Evolutionary conservation across 1,140 invertebrate species (phyloP).

Genomic region (Melanaphis sacchari): DNA sequence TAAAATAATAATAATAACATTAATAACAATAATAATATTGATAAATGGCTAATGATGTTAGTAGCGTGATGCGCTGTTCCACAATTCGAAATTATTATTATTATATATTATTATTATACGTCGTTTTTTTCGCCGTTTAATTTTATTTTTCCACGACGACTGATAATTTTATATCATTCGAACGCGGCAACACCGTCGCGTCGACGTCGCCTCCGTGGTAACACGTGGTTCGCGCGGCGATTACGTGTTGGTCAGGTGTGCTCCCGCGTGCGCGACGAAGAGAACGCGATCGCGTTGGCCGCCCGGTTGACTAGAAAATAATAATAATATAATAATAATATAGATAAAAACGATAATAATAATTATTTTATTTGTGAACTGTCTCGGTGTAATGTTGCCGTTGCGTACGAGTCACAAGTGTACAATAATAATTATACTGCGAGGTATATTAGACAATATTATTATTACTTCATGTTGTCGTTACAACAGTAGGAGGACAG

Average conservation of each 20-base stretch:
- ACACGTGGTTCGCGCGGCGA: not conserved
- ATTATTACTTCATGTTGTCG: not conserved
- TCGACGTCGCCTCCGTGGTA: not conserved
- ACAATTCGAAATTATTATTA: not conserved
- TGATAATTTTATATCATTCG: not conserved
- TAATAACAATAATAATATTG: too few species aligned
- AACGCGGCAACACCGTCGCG: not conserved
- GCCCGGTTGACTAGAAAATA: not conserved
- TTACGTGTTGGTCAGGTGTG: not conserved
- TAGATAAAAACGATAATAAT: too few species aligned
- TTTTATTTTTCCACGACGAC: not conserved
- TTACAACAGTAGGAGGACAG: too few species aligned
- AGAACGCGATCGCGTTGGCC: not conserved
- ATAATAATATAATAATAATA: not conserved
- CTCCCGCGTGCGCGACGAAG: not conserved
- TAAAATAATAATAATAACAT: not conserved
- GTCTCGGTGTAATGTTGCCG: not conserved
- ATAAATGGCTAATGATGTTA: not conserved
- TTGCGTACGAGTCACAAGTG: not conserved
- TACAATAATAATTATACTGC: too few species aligned
- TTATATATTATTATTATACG: too few species aligned
- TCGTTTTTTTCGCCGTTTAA: not conserved
- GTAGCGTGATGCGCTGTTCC: too few species aligned
- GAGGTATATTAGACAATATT: not conserved
- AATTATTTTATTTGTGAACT: too few species aligned